A percentile compares a stretch with the other conserved stretches of the same genome.
Conservation (phyloP, 2,888 invertebrate genomes). For the Cataglyphis rosenhaueri region DNA sequence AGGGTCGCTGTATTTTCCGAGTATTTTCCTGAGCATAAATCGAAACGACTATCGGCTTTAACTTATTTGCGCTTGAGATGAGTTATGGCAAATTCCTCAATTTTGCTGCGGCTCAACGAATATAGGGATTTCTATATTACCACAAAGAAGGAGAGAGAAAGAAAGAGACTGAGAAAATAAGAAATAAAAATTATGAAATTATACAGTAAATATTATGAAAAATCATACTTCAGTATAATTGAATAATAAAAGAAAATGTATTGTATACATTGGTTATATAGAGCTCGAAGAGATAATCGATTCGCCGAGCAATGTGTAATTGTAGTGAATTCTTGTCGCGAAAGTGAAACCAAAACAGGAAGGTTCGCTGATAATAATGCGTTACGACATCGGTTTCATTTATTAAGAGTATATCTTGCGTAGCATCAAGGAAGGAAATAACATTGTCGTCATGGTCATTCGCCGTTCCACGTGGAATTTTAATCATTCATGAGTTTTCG, state of each 20-base stretch:
- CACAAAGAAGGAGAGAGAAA: not conserved
- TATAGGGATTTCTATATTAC: not conserved
- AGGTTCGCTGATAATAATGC: slow-evolving; percentile 34
- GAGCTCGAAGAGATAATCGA: not conserved
- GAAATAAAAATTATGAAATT: not conserved
- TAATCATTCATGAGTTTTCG: slow-evolving; percentile 50
- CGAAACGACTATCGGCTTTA: slow-evolving; percentile 18
- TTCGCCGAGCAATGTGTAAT: not conserved
- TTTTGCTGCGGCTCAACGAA: not conserved
- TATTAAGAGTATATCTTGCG: slow-evolving; percentile 26
- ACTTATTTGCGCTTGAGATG: slow-evolving; percentile 13
- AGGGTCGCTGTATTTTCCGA: slow-evolving; percentile 31
- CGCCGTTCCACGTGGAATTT: slow-evolving; percentile 10
- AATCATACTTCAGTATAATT: not conserved
- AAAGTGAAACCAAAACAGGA: slow-evolving; percentile 43
- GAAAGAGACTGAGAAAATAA: not conserved
- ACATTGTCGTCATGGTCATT: slow-evolving; percentile 10
- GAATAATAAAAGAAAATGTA: not conserved
- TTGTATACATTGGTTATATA: not conserved
- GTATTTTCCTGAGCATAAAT: not conserved
- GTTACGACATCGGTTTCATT: slow-evolving; percentile 22
- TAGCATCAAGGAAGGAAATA: slow-evolving; percentile 41
- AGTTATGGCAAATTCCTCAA: not conserved
- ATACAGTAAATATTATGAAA: not conserved
- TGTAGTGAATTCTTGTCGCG: slow-evolving; percentile 33